These are phyloP conservation scores for Aphyosemion australe DNA, from an alignment of 2,113 vertebrate genomes.

Conservation along the genomic window DNA sequence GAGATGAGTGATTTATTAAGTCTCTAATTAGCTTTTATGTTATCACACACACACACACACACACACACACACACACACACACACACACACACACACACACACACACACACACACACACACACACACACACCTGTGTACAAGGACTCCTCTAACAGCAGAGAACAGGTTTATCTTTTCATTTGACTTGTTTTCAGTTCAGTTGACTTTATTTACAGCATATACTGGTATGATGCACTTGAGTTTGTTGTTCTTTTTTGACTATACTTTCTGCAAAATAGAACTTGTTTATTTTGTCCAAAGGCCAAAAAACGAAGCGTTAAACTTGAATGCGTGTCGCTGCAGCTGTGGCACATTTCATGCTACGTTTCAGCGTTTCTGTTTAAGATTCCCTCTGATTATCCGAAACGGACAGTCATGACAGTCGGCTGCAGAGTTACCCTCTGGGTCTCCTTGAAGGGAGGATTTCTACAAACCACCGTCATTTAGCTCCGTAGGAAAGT, in stretches of 20 bases:
- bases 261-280: background rate
- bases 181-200: no score
- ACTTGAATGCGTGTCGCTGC: background rate
- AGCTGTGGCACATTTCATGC: slow-evolving; percentile 9
- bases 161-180: no score
- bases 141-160: background rate
- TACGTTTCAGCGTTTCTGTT: slow-evolving; percentile 5
- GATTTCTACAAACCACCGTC: background rate
- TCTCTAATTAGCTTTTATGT: slow-evolving; percentile 20
- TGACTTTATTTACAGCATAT: no score
- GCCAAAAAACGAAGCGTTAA: background rate
- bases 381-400: background rate
- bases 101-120: no score
- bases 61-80: background rate
- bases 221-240: no score
- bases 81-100: no score
- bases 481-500: slow-evolving; percentile 6
- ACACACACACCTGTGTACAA: background rate
- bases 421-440: slow-evolving; percentile 10
- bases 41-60: background rate
- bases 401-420: background rate
- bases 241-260: no score
- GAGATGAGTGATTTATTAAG: slow-evolving; percentile 8
- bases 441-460: slow-evolving; percentile 13
- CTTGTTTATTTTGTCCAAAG: background rate